Conservation (phyloP, 2,113 vertebrate species). For the Heloderma charlesbogerti region DNA sequence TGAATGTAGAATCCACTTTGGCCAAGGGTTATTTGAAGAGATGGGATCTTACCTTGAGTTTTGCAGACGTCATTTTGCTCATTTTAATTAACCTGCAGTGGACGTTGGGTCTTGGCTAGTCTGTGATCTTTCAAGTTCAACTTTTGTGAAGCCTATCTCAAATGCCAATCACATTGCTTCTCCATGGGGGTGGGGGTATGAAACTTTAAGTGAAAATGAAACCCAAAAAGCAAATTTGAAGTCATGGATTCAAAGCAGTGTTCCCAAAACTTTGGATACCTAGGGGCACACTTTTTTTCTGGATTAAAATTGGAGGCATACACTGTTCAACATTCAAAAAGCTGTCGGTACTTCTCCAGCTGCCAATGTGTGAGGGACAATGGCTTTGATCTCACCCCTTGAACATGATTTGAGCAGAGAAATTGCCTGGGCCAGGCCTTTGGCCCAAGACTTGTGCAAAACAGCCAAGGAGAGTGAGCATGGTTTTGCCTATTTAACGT, state of each 20-base stretch:
- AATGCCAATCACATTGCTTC: constrained; percentile 1
- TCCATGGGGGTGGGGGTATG: neutral
- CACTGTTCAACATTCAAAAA: neutral
- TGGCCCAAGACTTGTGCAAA: neutral
- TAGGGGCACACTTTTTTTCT: neutral
- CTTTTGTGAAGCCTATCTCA: constrained; percentile 14
- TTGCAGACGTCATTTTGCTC: constrained; percentile 27
- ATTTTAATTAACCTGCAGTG: constrained; percentile 16
- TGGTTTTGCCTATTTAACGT: no score
- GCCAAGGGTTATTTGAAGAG: neutral
- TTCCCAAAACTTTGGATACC: neutral
- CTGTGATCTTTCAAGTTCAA: constrained; percentile 25
- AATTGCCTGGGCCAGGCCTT: neutral
- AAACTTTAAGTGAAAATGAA: constrained; percentile 9
- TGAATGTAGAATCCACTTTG: constrained; percentile 2
- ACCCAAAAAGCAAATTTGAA: constrained; percentile 3
- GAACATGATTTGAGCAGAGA: neutral
- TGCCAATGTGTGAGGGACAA: neutral
- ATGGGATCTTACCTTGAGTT: constrained; percentile 8
- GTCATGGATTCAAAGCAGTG: neutral
- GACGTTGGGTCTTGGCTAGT: neutral
- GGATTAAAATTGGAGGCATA: neutral
- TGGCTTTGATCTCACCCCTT: no score
- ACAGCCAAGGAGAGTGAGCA: neutral
- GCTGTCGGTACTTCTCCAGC: neutral